phyloP scores from a whole-genome alignment of 2,888 invertebrate species.

The Apodemia hepburni region DNA sequence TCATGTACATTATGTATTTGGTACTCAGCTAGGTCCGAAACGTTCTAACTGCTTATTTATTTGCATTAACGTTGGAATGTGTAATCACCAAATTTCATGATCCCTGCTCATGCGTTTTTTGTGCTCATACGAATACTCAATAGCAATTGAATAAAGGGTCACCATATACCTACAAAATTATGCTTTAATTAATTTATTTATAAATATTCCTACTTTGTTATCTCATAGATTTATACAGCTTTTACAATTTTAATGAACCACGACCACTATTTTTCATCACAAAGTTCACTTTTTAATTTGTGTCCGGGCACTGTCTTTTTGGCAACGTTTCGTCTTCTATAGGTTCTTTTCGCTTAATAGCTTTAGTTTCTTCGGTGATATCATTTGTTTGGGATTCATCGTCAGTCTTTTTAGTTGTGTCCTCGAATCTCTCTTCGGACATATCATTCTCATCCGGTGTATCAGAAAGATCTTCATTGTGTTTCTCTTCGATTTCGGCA shows the following conservation, averaged over 20 bases:
- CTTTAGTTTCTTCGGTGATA: slow-evolving; percentile 49
- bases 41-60: slow-evolving; percentile 39
- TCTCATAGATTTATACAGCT: slow-evolving; percentile 41
- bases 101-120: neutral
- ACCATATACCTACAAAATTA: slow-evolving; percentile 42
- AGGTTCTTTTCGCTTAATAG: slow-evolving; percentile 62
- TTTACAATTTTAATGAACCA: slow-evolving; percentile 32
- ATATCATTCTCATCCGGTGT: slow-evolving; percentile 25
- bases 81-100: slow-evolving; percentile 33
- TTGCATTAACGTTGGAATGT: slow-evolving; percentile 60
- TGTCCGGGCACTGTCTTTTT: slow-evolving; percentile 58
- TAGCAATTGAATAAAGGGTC: slow-evolving; percentile 23
- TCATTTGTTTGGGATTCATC: slow-evolving; percentile 38
- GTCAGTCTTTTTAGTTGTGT: slow-evolving; percentile 45
- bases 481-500: slow-evolving; percentile 37
- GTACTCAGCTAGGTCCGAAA: slow-evolving; percentile 64
- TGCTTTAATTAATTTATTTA: slow-evolving; percentile 58
- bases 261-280: slow-evolving; percentile 1
- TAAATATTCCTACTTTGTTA: slow-evolving; percentile 55
- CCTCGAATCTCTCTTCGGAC: slow-evolving; percentile 42
- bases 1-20: slow-evolving; percentile 62
- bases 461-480: slow-evolving; percentile 31
- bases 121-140: slow-evolving; percentile 35
- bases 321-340: slow-evolving; percentile 55
- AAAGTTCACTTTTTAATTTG: neutral